Evolutionary conservation across 2,113 vertebrate species (phyloP), one percentile per base, ranked within the genome.

Genomic region (Rhadina sibilatrix): DNA sequence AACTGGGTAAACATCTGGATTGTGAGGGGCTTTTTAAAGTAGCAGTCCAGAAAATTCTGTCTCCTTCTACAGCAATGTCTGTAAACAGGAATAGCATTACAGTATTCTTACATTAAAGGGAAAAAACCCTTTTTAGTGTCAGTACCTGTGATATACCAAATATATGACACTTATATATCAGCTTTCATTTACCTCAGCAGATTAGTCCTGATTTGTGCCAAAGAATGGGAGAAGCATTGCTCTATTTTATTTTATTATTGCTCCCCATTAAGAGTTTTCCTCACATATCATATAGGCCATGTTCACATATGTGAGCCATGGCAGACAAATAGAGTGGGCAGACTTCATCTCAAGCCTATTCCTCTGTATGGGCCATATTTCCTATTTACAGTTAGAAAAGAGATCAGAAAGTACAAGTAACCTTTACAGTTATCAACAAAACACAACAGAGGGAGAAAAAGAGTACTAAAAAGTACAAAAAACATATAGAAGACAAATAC

Each of bases 391-490:
- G 9, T n/a, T n/a, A 37, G 17, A 79, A 70, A 71, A 76, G 7
- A 57, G 3, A 68, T 40, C 38, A 78, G 30, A 78, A 17, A 56
- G 15, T 19, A 40, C 3, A 61, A 53, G 6, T 30, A 44, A 44
- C 4, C 2, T 44, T 52, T 52, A 35, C 5, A 28, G 31, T 23
- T 61, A 47, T 24, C 15, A 65, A 46, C 3, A 54, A 85, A 70
- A 21, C 20, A 79, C 3, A 50, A 5, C 9, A 30, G 2, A 19
- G 10, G 2, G 3, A 1, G 2, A 3, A 2, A 53, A 37, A n/a
- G 4, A 25, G 4, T 17, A 27, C 47, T 79, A 5, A 37, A 63
- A 84, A 76, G 12, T 15, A 27, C 2, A n/a, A 31, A 54, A n/a
- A 18, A 42, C 1, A 42, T 78, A 50, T 12, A 37, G 21, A 33